Evolutionary conservation across 1,140 invertebrate genomes (phyloP).

Genomic region (Heliconius himera): DNA sequence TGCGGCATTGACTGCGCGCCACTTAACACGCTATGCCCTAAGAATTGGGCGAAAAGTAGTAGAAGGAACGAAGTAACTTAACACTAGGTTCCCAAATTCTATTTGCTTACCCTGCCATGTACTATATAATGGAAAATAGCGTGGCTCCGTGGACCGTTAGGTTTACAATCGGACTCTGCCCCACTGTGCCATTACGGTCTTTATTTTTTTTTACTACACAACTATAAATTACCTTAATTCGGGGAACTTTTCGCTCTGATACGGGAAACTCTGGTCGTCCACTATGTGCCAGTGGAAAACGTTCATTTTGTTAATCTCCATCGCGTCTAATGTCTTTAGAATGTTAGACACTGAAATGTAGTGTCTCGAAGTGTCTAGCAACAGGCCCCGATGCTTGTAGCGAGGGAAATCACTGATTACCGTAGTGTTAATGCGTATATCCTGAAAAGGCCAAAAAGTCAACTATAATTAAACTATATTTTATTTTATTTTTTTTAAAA

Average conservation of each 20-base stretch:
- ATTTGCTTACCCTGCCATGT: no score
- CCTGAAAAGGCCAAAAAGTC: conserved; percentile 39
- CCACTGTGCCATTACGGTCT: no score
- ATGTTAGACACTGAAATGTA: conserved; percentile 87
- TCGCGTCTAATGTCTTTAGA: conserved; percentile 87
- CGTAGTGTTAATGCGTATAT: conserved; percentile 58
- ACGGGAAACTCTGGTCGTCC: conserved; percentile 96
- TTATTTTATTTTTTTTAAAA: no score
- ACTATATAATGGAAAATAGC: no score
- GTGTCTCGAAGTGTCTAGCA: conserved; percentile 93
- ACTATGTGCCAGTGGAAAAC: conserved; percentile 98
- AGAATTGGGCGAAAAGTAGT: no score
- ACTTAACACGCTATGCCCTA: no score
- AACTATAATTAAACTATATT: no score
- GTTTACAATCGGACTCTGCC: no score
- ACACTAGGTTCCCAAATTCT: no score
- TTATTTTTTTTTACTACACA: neutral
- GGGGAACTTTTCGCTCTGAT: conserved; percentile 89
- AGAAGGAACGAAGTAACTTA: no score
- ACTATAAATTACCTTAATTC: conserved; percentile 83
- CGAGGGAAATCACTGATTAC: conserved; percentile 85
- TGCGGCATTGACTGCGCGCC: no score
- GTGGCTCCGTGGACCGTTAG: no score
- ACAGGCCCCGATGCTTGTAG: conserved; percentile 88
- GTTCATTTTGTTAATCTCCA: conserved; percentile 95